Base-by-base conservation (phyloP, 2,797 vertebrate species). In the Crypturellus tataupa region DNA sequence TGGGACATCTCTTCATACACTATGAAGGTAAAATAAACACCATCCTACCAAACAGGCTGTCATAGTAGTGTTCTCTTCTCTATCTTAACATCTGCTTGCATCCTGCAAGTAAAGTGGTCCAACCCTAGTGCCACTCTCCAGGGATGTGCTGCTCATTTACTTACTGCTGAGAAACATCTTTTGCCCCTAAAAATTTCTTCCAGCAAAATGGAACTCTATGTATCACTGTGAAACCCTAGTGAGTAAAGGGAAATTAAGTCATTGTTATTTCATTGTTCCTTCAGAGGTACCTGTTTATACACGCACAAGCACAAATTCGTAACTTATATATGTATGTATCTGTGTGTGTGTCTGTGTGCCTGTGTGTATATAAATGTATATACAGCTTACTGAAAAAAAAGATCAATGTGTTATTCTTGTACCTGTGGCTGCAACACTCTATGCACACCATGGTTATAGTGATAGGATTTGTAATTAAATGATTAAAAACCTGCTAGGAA, bases 401-500 rank as follows among this genome's bases (percentile, higher is more conserved):
- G 31, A 67, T 82, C 39, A 51, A 29, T 27, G 60, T 75, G 37
- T 29, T 88, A 17, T 51, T 90, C 33, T 63, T 31, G 29, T 56
- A 47, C 80, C 87, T 15, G 62, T 72, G 80, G 77, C 79, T 89
- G 82, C 53, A 85, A 33, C 29, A 55, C 53, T 31, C 16, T 55
- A 55, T 31, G 17, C 62, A 39, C 42, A 6, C 65, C 15, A 3
- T 60, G 73, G 46, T 49, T 71, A 23, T 17, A 70, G 62, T 58
- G 86, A 73, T 9, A 44, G 83, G 59, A 60, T 86, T 73, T 60
- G 13, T 37, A 76, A 72, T 37, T 51, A 63, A 63, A 81, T 60
- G 80, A 44, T 63, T 91, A 56, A 70, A 86, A 90, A 77, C 20
- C 71, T 78, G 83, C 76, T 58, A 87, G 87, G 69, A 77, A 65